Percentiles rank a stretch among this genome's conserved stretches.
These are phyloP conservation scores for Acrobasis suavella DNA, from an alignment of 2,888 invertebrate genomes.

Conservation along the genomic window DNA sequence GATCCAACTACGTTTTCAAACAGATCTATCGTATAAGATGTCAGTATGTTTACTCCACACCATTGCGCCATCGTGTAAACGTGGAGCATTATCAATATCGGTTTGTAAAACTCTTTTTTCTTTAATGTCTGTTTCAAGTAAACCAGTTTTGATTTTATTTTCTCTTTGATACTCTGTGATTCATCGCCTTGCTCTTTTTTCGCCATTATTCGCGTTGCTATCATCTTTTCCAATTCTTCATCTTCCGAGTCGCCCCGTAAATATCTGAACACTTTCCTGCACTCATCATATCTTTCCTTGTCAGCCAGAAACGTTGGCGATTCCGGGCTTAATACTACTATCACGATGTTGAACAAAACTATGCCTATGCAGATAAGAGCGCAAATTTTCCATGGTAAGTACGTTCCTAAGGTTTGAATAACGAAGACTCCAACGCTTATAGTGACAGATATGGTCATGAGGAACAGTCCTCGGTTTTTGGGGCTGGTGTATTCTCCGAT, in stretches of 20 bases:
- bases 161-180: slow-evolving; percentile 5
- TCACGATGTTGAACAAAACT: slow-evolving; percentile 67
- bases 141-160: neutral
- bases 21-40: slow-evolving; percentile 38
- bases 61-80: slow-evolving; percentile 40
- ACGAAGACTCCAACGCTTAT: slow-evolving; percentile 83
- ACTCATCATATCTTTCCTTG: slow-evolving; percentile 73
- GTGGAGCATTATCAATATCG: slow-evolving; percentile 43
- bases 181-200: slow-evolving; percentile 17
- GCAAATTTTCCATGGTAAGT: slow-evolving; percentile 78
- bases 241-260: slow-evolving; percentile 72
- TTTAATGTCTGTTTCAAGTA: slow-evolving; percentile 18
- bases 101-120: slow-evolving; percentile 44
- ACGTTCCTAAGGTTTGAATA: slow-evolving; percentile 83
- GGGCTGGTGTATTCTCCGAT: slow-evolving; percentile 81
- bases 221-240: slow-evolving; percentile 43
- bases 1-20: slow-evolving; percentile 34
- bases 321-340: slow-evolving; percentile 76
- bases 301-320: slow-evolving; percentile 84
- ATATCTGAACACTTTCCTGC: slow-evolving; percentile 77
- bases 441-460: slow-evolving; percentile 80
- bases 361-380: slow-evolving; percentile 66
- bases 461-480: slow-evolving; percentile 81
- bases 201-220: slow-evolving; percentile 26
- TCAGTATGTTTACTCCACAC: slow-evolving; percentile 41